These are phyloP conservation scores for Microtus oregoni DNA, from an alignment of 2,113 vertebrate species.

Conservation along the genomic window DNA sequence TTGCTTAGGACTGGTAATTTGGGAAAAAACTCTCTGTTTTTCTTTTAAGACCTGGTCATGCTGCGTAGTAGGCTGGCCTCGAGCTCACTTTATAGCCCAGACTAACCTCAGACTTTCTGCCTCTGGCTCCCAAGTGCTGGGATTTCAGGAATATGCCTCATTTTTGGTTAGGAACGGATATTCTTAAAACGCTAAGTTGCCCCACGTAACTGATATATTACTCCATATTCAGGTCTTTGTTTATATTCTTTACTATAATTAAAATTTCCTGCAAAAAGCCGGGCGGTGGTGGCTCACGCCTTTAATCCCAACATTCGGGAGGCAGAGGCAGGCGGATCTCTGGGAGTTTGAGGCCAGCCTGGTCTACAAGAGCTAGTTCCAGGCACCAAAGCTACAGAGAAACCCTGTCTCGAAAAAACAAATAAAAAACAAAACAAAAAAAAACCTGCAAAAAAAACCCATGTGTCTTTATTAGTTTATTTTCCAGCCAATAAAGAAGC, in stretches of 20 bases:
- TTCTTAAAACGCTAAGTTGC: conserved; percentile 28
- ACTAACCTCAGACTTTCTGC: background rate
- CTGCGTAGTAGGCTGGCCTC: background rate
- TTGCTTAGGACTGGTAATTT: background rate
- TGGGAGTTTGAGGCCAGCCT: too few relatives aligned
- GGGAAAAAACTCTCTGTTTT: background rate
- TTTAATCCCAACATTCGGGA: too few relatives aligned
- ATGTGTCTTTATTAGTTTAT: conserved; percentile 36
- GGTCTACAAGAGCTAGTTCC: too few relatives aligned
- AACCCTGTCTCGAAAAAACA: too few relatives aligned
- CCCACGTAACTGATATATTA: background rate
- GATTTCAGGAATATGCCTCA: background rate
- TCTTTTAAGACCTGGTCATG: background rate
- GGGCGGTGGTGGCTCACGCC: too few relatives aligned
- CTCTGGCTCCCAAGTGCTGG: background rate
- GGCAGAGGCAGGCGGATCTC: too few relatives aligned
- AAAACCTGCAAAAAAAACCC: background rate
- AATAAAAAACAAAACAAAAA: too few relatives aligned
- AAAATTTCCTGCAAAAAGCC: background rate
- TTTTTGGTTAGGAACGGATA: background rate
- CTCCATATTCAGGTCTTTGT: conserved; percentile 13
- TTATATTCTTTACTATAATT: conserved; percentile 24
- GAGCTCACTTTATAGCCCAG: background rate
- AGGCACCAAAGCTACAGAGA: too few relatives aligned
- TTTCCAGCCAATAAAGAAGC: conserved; percentile 33